Percentiles rank a stretch among this genome's conserved stretches.
Evolutionary conservation across 2,888 invertebrate species (phyloP).

Genomic region (Pollenia amentaria): DNA sequence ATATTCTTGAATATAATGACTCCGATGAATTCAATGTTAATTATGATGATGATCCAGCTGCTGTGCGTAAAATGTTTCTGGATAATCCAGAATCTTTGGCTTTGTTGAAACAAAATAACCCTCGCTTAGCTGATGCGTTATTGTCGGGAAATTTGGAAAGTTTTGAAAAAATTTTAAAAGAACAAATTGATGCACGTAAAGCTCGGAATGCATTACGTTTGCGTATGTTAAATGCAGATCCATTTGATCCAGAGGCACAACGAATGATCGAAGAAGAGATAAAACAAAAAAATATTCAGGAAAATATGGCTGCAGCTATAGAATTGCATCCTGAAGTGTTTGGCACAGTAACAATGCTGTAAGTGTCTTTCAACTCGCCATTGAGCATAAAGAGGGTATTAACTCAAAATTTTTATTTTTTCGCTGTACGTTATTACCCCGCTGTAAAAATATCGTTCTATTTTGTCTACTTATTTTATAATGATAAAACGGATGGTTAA

Average conservation of each 20-base stretch:
- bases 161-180: slow-evolving; percentile 91
- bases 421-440: too few relatives aligned
- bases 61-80: slow-evolving; percentile 93
- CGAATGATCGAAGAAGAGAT: slow-evolving; percentile 98
- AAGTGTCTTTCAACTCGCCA: slow-evolving; percentile 61
- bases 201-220: slow-evolving; percentile 93
- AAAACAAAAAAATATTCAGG: slow-evolving; percentile 97
- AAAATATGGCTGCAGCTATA: slow-evolving; percentile 99
- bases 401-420: too few relatives aligned
- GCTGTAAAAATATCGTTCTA: too few relatives aligned
- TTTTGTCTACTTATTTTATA: too few relatives aligned
- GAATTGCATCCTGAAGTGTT: slow-evolving; percentile 99
- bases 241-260: slow-evolving; percentile 98
- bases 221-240: slow-evolving; percentile 96
- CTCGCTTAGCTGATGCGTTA: slow-evolving; percentile 95
- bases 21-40: slow-evolving; percentile 84
- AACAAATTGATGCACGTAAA: slow-evolving; percentile 92
- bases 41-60: slow-evolving; percentile 92
- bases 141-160: slow-evolving; percentile 92
- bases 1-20: slow-evolving; percentile 75
- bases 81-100: slow-evolving; percentile 96
- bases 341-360: slow-evolving; percentile 98
- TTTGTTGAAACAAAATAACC: slow-evolving; percentile 96
- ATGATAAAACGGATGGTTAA: neutral
- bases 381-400: too few relatives aligned